Base-by-base conservation (phyloP, 2,797 vertebrate genomes). In the Poecilia velifera region DNA sequence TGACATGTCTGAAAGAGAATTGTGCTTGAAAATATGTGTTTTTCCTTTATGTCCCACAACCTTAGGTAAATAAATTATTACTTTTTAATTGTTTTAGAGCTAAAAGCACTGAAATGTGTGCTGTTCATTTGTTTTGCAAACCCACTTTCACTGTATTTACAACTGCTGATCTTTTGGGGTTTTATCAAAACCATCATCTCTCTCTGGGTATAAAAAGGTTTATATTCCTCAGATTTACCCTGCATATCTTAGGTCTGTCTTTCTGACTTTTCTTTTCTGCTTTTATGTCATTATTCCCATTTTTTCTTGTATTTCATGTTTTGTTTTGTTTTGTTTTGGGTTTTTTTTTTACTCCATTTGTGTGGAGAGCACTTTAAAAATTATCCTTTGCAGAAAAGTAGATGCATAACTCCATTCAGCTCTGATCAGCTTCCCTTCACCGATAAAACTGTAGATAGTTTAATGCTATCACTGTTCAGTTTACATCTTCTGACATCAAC, bases 391-490 rank as follows among this genome's bases (percentile, higher is more conserved):
- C 64, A 66, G 18, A 7, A 20, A 36, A 2, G 8, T 1, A 4
- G 34, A 1, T 5, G 1, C 20, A 66, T 3, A 66, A 10, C 59
- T 64, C 7, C 2, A 66, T 66, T 18, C 62, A 68, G 4, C 36
- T 41, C 20, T 68, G 34, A 41, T 41, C 36, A 66, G 18, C 62
- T 39, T 66, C 34, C 34, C 7, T 20, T 1, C 14, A 59, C 12
- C 57, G 8, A 16, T 45, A 9, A 70, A n/a, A n/a, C 66, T 43
- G 39, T 74, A 71, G 77, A 86, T 46, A 34, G 34, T 20, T n/a
- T 73, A 12, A 6, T 41, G 5, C 68, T 18, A 22, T 55, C 79
- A 78, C 0, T 0, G 71, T 46, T 51, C 9, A 1, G 20, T 68
- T 75, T 73, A 10, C 1, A 9, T 4, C 66, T 49, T 53, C 10